Evolutionary conservation across 2,113 vertebrate genomes (phyloP).

Genomic region (Ploceus nigricollis): DNA sequence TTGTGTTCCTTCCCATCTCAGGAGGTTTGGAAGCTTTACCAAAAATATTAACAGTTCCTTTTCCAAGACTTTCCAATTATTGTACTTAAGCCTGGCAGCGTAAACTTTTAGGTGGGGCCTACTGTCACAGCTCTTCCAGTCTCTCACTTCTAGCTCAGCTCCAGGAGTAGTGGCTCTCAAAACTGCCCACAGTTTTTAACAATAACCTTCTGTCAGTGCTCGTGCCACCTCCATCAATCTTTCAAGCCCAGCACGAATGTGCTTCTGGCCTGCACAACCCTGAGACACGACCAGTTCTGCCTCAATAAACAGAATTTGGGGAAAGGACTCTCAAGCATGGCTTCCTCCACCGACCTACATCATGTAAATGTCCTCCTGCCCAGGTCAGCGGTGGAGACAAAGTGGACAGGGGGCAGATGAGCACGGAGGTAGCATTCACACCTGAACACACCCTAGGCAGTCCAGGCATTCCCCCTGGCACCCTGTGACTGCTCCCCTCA

Average conservation of each 20-base stretch:
- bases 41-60: background rate
- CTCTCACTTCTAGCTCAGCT: background rate
- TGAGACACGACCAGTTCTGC: background rate
- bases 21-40: background rate
- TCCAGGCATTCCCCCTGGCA: background rate
- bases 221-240: background rate
- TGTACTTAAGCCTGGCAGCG: background rate
- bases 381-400: background rate
- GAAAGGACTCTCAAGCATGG: background rate
- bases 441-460: too few relatives aligned
- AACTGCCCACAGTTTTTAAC: background rate
- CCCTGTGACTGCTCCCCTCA: background rate
- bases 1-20: background rate
- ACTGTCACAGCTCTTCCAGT: background rate
- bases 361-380: background rate
- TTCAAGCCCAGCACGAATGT: background rate
- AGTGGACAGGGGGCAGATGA: background rate
- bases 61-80: background rate
- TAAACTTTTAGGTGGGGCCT: background rate
- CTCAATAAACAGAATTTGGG: background rate
- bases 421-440: background rate
- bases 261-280: background rate
- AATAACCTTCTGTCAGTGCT: background rate
- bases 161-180: background rate
- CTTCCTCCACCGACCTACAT: background rate